Conservation (phyloP, 2,797 vertebrate species). For the Tokudaia muenninki region DNA sequence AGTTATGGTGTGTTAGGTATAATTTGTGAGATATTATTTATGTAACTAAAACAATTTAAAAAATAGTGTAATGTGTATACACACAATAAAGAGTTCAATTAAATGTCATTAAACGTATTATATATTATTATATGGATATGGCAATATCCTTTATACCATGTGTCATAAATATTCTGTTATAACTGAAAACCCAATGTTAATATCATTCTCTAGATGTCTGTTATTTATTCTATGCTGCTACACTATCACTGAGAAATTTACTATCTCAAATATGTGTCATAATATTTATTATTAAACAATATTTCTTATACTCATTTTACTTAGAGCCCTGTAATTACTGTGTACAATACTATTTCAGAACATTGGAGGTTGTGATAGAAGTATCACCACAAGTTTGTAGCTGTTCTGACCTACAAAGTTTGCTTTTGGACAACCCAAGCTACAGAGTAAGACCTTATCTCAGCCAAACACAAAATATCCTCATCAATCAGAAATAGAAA, state of each 20-base stretch:
- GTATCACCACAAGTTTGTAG: too few relatives aligned
- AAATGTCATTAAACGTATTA: neutral
- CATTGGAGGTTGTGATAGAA: too few relatives aligned
- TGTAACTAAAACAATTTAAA: neutral
- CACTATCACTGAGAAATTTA: constrained; percentile 5
- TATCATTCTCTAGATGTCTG: neutral
- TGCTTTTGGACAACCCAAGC: neutral
- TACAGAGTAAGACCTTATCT: neutral
- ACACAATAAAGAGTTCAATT: neutral
- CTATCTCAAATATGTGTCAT: neutral
- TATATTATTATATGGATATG: neutral
- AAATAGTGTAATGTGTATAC: neutral
- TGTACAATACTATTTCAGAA: neutral
- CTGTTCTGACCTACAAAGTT: neutral
- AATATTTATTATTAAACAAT: neutral
- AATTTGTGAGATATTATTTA: neutral
- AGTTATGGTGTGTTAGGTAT: neutral
- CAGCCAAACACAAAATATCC: neutral
- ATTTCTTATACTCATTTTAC: neutral
- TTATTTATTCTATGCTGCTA: neutral
- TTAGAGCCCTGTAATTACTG: neutral
- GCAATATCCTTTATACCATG: neutral
- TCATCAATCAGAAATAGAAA: neutral
- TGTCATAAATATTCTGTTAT: neutral
- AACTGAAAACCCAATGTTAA: neutral